Evolutionary conservation across 2,113 vertebrate genomes (phyloP).

Genomic region (Numida meleagris): DNA sequence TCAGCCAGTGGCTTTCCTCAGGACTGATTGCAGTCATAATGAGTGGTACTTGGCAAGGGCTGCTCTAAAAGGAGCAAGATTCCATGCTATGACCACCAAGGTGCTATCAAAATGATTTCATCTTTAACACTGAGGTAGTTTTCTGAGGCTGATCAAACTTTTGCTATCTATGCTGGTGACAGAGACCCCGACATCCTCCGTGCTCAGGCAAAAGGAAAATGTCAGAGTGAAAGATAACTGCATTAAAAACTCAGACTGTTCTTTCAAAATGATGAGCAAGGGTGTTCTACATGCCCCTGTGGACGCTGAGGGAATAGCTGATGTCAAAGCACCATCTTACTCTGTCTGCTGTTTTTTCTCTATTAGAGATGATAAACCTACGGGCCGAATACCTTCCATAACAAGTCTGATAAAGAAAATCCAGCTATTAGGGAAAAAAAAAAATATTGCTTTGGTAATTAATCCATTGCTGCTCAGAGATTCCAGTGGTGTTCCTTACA

Average conservation of each 20-base stretch:
- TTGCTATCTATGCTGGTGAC: neutral
- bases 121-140: neutral
- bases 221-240: fast-evolving
- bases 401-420: neutral
- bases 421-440: neutral
- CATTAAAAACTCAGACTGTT: neutral
- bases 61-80: neutral
- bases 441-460: neutral
- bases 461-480: slow-evolving; percentile 5
- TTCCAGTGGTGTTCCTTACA: neutral
- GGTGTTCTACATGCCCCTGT: neutral
- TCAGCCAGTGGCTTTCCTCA: neutral
- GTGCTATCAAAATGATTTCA: neutral
- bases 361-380: neutral
- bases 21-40: neutral
- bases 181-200: fast-evolving
- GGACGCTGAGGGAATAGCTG: neutral
- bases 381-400: neutral
- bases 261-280: neutral
- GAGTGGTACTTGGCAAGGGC: fast-evolving
- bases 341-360: neutral
- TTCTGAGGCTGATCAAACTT: neutral
- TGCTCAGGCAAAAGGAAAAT: neutral
- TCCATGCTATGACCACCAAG: neutral
- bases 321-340: neutral